Conservation (phyloP, 2,797 vertebrate species). For the Hydrocynus forskahlii region DNA sequence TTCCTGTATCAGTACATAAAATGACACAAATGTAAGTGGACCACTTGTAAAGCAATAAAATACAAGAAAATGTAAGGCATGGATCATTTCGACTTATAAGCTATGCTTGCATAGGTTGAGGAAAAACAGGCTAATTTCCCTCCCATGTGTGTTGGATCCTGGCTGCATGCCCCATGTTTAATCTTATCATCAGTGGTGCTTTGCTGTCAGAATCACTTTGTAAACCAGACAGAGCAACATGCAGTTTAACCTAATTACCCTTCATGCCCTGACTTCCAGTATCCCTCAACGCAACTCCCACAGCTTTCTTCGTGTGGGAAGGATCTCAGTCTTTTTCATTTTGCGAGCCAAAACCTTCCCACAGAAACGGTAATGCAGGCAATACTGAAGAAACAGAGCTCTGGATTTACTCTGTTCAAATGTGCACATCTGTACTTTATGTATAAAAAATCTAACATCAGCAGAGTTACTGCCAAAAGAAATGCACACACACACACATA, state of each 20-base stretch:
- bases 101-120: constrained; percentile 28
- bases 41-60: not conserved
- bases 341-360: not conserved
- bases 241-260: constrained; percentile 58
- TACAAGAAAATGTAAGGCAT: not conserved
- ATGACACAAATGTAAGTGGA: not conserved
- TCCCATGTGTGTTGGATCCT: constrained; percentile 27
- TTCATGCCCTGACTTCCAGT: constrained; percentile 48
- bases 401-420: not conserved
- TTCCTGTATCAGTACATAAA: not conserved
- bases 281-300: constrained; percentile 34
- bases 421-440: not conserved
- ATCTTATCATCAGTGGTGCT: constrained; percentile 54
- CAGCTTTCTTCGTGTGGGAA: constrained; percentile 21
- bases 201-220: constrained; percentile 59
- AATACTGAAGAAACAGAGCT: not conserved
- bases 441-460: not conserved
- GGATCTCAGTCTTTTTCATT: constrained; percentile 16
- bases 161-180: constrained; percentile 44
- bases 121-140: constrained; percentile 34
- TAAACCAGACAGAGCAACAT: constrained; percentile 49
- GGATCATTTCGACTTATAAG: not conserved
- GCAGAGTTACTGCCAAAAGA: not conserved
- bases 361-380: not conserved
- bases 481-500: not conserved